Evolutionary conservation across 2,113 vertebrate genomes (phyloP), one percentile per base, ranked within the genome.

Genomic region (Melanerpes aurifrons): DNA sequence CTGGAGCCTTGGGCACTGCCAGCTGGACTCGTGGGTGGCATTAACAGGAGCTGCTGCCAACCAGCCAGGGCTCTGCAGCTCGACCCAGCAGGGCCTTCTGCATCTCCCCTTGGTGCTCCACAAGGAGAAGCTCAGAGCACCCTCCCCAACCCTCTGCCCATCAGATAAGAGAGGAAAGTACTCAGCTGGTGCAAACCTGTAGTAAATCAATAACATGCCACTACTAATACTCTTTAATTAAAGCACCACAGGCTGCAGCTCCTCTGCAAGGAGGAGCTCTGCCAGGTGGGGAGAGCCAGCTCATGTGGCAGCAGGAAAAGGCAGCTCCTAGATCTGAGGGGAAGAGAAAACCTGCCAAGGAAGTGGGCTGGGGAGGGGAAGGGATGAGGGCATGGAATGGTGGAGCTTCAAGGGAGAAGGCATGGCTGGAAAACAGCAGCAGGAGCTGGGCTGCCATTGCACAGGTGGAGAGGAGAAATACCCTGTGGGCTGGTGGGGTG

Each of bases 151-250:
- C 54, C 80, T 21, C 19, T 90, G 94, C 90, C 94, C 93, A 95
- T 95, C 95, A 94, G 95, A 96, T 94, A 95, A 93, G 83, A 86
- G 82, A 43, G 43, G 35, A 31, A 90, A 90, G 73, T 71, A 37
- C 90, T 95, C 90, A 91, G 86, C 85, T 93, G 88, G 93, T 78
- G 92, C 95, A 95, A 86, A 95, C 83, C 69, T 78, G 35, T 72
- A 83, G 88, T 90, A 93, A 96, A 93, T 96, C 96, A 90, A 95
- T 95, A 95, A 84, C 83, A 15, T 35, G 28, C 80, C 90, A 81
- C 86, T 86, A 62, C 83, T 93, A 92, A 92, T 93, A 92, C 66
- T 75, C 86, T 86, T 84, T 92, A 95, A 96, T 96, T 93, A 95
- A 78, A 95, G 62, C 87, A 83, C 82, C 90, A 86, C 92, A 93